Base-by-base conservation (phyloP, 2,113 vertebrate species). In the Silurus glanis region DNA sequence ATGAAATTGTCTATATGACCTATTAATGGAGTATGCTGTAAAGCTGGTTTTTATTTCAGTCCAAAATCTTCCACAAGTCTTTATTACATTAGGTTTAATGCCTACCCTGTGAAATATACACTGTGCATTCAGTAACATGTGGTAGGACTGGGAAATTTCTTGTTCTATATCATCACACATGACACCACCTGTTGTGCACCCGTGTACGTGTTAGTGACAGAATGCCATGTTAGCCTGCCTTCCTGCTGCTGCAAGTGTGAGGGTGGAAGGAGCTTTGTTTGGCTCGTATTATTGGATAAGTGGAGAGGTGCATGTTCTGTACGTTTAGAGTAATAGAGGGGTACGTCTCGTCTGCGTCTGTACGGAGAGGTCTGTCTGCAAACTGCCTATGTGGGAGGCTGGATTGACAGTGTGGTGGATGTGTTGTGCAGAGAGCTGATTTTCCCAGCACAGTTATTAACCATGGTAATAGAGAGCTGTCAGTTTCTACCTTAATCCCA, bases 401-500 rank as follows among this genome's bases (percentile, higher is more conserved):
- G 84, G 88, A 92, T 85, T 90, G 86, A 88, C 88, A 78, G 79
- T 67, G 72, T 88, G 83, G 82, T 85, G 84, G 88, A 85, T 81
- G 62, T 64, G 59, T 83, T 89, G 62, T 85, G 72, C 75, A 85
- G 45, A 84, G 85, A 80, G 74, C 83, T 83, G 85, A 82, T 89
- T 90, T 82, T 83, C 67, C 64, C 82, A 87, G 75, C 83, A 83
- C 83, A 88, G 85, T 89, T 82, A 88, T 91, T 90, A 90, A 64
- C 76, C 86, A 28, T 49, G 0, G 84, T 87, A 92, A 91, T 90
- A 82, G 90, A 92, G 82, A 86, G 64, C 85, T 92, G 90, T 86
- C 89, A 82, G 88, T 89, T 82, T 83, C 25, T 25, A 47, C n/a
- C 80, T 74, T 81, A 83, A 84, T 83, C 59, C 82, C 49, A 85